Conservation (phyloP, 2,797 vertebrate species). For the Diceros bicornis region DNA sequence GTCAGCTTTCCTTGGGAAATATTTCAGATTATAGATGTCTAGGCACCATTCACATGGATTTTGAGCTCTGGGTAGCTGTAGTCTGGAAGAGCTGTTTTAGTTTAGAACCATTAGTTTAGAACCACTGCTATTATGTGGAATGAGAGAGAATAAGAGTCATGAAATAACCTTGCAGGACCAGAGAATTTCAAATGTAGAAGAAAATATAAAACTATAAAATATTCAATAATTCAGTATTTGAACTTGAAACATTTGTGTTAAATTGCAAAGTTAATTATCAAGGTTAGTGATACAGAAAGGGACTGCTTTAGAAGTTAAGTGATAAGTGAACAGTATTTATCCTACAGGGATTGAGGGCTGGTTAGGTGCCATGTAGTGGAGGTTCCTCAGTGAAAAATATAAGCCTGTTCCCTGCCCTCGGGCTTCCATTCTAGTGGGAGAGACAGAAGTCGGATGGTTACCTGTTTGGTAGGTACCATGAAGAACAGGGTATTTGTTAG, state of each 20-base stretch:
- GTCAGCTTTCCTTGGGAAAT: not conserved
- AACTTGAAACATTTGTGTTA: not conserved
- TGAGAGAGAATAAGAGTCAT: not conserved
- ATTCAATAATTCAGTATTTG: not conserved
- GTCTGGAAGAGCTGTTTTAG: not conserved
- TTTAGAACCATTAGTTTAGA: not conserved
- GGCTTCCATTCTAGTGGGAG: not conserved
- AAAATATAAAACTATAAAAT: not conserved
- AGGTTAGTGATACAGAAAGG: not conserved
- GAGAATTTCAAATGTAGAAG: conserved; percentile 12
- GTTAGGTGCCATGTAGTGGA: not conserved
- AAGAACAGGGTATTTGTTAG: not conserved
- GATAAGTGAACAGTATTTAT: not conserved
- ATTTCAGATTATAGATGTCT: not conserved
- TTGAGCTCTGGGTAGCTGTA: not conserved
- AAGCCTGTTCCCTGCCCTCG: not conserved
- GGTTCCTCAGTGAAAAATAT: not conserved
- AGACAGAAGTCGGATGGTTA: not conserved
- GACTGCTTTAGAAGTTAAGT: not conserved
- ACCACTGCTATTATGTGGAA: not conserved
- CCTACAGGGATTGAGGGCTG: not conserved
- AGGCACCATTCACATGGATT: not conserved
- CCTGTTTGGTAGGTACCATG: not conserved
- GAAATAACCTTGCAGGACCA: not conserved
- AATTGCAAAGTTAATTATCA: not conserved